Percentiles rank a stretch among this genome's conserved stretches.
Conservation (phyloP, 1,140 invertebrate species). For the Drosophila orena region DNA sequence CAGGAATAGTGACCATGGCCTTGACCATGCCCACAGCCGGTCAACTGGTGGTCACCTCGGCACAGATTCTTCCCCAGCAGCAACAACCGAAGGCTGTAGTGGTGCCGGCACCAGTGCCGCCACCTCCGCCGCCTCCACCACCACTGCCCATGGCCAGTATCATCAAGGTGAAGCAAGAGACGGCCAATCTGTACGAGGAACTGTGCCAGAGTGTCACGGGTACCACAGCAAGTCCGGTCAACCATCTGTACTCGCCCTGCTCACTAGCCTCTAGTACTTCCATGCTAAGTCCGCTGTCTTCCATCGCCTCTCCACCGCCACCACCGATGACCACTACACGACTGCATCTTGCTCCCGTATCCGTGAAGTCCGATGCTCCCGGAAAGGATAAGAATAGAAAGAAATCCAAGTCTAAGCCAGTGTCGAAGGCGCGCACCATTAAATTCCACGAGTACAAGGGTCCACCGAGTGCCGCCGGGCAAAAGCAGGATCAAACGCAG, state of each 20-base stretch:
- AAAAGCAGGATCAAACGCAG: conserved; percentile 85
- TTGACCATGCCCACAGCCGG: conserved; percentile 86
- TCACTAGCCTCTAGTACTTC: conserved; percentile 86
- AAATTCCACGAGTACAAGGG: conserved; percentile 99
- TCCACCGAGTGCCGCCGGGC: conserved; percentile 95
- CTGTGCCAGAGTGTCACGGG: conserved; percentile 87
- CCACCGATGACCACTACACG: conserved; percentile 84
- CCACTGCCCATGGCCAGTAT: conserved; percentile 79
- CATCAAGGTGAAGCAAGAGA: conserved; percentile 79
- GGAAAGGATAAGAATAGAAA: conserved; percentile 94
- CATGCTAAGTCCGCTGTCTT: conserved; percentile 90
- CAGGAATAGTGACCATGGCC: conserved; percentile 88
- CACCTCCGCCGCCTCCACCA: conserved; percentile 84
- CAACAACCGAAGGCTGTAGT: conserved; percentile 44
- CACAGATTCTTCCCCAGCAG: conserved; percentile 57
- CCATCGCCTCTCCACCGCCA: conserved; percentile 86
- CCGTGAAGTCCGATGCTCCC: conserved; percentile 88
- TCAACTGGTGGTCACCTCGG: conserved; percentile 70
- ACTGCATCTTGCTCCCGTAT: conserved; percentile 76
- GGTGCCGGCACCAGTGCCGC: conserved; percentile 63
- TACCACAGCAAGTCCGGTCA: conserved; percentile 63
- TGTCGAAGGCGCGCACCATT: conserved; percentile 94
- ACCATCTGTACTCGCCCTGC: conserved; percentile 86
- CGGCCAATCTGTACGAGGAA: conserved; percentile 87
- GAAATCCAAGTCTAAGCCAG: conserved; percentile 94